Evolutionary conservation across 2,113 vertebrate genomes (phyloP).

Genomic region (Tenrec ecaudatus): DNA sequence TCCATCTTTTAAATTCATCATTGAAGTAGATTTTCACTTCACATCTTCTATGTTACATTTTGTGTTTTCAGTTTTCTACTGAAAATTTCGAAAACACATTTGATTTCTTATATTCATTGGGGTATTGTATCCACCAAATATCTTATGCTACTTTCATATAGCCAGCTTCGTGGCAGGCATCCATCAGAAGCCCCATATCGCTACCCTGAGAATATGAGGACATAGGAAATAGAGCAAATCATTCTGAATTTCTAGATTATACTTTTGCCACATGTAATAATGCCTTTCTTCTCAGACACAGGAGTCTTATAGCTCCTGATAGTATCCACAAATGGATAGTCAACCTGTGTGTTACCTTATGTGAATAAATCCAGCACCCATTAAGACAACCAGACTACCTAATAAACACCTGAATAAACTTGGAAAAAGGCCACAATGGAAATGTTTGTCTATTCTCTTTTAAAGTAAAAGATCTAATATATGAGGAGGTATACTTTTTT

Average conservation of each 20-base stretch:
- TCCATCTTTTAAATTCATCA: neutral
- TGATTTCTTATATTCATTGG: neutral
- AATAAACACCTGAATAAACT: neutral
- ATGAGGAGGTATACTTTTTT: too few species aligned
- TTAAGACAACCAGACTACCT: neutral
- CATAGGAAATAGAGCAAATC: neutral
- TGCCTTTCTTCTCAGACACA: neutral
- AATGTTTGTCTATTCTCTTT: neutral
- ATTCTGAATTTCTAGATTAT: neutral
- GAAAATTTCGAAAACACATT: neutral
- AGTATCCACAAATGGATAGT: neutral
- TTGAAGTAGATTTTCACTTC: neutral
- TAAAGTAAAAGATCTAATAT: neutral
- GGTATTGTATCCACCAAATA: neutral
- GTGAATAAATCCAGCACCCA: neutral
- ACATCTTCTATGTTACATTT: neutral
- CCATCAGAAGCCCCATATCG: too few species aligned
- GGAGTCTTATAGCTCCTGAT: neutral
- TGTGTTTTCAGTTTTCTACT: neutral
- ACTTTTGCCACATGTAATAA: too few species aligned
- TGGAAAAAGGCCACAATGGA: neutral
- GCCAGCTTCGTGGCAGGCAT: neutral
- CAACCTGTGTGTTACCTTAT: neutral
- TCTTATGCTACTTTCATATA: neutral
- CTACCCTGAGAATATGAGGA: neutral